A percentile compares a stretch with the other conserved stretches of the same genome.
Conservation (phyloP, 1,140 invertebrate genomes). For the Halyomorpha halys region DNA sequence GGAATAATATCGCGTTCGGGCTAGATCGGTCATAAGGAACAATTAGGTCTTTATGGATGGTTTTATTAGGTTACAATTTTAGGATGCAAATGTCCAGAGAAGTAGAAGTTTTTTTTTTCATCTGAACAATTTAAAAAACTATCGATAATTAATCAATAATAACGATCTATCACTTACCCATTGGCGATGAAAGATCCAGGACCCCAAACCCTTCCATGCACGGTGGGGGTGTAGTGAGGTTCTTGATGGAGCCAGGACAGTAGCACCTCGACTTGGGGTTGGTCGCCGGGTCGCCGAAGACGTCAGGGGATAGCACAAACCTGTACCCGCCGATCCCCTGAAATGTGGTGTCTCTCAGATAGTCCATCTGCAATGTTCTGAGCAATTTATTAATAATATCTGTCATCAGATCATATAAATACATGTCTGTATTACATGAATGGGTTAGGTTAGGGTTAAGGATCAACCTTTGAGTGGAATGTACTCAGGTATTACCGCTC, state of each 20-base stretch:
- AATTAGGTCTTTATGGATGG: no score
- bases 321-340: constrained; percentile 15
- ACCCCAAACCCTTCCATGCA: background rate
- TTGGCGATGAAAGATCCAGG: background rate
- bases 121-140: no score
- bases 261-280: constrained; percentile 15
- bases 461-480: no score
- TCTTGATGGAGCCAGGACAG: constrained; percentile 7
- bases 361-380: background rate
- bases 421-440: background rate
- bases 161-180: background rate
- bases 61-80: no score
- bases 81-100: no score
- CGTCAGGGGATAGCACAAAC: background rate
- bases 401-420: background rate
- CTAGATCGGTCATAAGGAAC: no score
- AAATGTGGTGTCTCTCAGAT: background rate
- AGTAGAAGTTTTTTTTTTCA: no score
- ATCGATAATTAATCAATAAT: no score
- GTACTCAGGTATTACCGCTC: no score
- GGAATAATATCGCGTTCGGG: no score
- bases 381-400: background rate
- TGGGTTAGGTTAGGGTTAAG: background rate
- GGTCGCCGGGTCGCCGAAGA: constrained; percentile 10
- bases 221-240: background rate